Percentiles rank a stretch among this genome's conserved stretches.
Evolutionary conservation across 2,888 invertebrate species (phyloP).

Genomic region (Leptinotarsa haldemani): DNA sequence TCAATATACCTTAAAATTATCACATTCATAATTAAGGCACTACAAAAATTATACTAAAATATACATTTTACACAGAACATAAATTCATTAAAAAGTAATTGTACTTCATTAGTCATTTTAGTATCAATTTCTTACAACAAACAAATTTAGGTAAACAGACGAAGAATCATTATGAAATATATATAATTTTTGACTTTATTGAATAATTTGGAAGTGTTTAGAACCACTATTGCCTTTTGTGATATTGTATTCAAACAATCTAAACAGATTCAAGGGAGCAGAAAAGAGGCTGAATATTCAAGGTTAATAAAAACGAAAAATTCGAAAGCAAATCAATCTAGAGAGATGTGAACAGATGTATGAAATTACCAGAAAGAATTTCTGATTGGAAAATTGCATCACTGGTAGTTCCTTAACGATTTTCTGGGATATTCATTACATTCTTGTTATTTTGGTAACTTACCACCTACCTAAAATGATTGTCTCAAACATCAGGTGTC

Average conservation of each 20-base stretch:
- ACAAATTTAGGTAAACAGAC: not conserved
- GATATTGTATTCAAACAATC: not conserved
- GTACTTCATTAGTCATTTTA: constrained; percentile 33
- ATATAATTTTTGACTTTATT: too few species aligned
- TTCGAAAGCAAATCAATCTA: not conserved
- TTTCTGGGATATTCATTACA: not conserved
- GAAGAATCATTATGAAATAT: not conserved
- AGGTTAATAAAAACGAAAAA: not conserved
- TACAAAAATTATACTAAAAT: constrained; percentile 44
- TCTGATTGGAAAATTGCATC: not conserved
- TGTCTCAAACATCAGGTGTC: constrained; percentile 6
- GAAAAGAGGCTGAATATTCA: not conserved
- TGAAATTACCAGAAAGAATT: not conserved
- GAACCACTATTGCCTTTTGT: too few species aligned
- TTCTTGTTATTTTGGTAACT: constrained; percentile 3
- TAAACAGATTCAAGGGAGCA: not conserved
- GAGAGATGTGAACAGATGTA: not conserved
- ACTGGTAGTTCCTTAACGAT: not conserved
- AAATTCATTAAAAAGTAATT: constrained; percentile 25
- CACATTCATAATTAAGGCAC: constrained; percentile 53
- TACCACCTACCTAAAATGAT: constrained; percentile 7
- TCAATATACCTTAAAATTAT: constrained; percentile 42
- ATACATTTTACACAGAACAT: constrained; percentile 31
- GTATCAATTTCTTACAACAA: constrained; percentile 9
- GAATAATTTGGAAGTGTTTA: too few species aligned